phyloP scores from a whole-genome alignment of 2,888 invertebrate species.

The Noctua janthe region DNA sequence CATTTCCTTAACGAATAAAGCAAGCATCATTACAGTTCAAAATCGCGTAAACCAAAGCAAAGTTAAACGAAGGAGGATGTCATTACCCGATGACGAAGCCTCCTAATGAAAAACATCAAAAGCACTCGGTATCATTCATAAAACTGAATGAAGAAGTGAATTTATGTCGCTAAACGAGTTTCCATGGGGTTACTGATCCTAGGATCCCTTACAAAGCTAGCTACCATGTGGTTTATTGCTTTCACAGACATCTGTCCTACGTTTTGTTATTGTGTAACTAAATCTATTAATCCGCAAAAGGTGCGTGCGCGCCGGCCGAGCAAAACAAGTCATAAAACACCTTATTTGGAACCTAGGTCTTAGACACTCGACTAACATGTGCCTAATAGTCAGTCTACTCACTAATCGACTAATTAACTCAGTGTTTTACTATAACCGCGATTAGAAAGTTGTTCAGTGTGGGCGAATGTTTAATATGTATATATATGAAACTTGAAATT shows the following conservation, averaged over 20 bases:
- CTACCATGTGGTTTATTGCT: conserved; percentile 62
- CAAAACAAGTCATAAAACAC: conserved; percentile 65
- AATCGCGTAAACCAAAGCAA: conserved; percentile 1
- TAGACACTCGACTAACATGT: conserved; percentile 54
- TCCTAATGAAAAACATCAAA: conserved; percentile 30
- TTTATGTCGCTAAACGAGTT: conserved; percentile 60
- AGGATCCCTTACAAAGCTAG: conserved; percentile 43
- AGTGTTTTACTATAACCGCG: conserved; percentile 62
- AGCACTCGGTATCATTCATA: conserved; percentile 34
- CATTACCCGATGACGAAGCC: conserved; percentile 26
- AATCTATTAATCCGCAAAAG: conserved; percentile 63
- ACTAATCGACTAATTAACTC: conserved; percentile 68
- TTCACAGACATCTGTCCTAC: conserved; percentile 63
- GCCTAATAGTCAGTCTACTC: conserved; percentile 54
- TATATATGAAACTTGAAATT: conserved; percentile 61
- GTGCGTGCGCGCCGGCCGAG: conserved; percentile 34
- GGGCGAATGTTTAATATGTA: conserved; percentile 63
- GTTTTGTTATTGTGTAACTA: conserved; percentile 66
- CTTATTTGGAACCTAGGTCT: conserved; percentile 52
- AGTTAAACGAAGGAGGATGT: conserved; percentile 23
- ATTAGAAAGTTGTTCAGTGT: conserved; percentile 69
- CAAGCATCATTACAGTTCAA: conserved; percentile 17
- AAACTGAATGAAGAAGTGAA: conserved; percentile 56
- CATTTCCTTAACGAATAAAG: conserved; percentile 12
- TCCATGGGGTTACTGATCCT: conserved; percentile 55